Base-by-base conservation (phyloP, 2,888 invertebrate genomes). In the Colostygia pectinataria region DNA sequence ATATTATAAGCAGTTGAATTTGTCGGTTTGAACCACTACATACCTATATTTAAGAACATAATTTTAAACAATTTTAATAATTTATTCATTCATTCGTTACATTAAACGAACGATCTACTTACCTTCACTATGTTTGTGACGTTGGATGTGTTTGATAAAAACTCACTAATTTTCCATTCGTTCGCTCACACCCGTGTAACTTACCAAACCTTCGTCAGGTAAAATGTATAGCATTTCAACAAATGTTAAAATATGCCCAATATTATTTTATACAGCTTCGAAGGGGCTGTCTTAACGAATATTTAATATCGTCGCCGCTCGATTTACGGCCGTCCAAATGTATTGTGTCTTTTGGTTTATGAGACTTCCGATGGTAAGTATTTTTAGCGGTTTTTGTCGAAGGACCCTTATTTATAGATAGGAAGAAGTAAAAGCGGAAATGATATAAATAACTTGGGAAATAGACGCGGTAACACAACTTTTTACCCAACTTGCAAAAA, bases 181-280 rank as follows among this genome's bases (percentile, higher is more conserved):
- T 28, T 20, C n/a, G 48, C 42, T 55, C 46, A 33, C 13, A 40
- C 48, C 54, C 42, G 53, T 61, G 59, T 57, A 14, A 62, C 29
- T 20, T 14, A 27, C 41, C 29, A 29, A 41, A 34, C 32, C 50
- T 38, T 33, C 20, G 20, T 20, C 58, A 58, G 60, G 58, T 61
- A 56, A 55, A 61, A 45, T 50, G 58, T 51, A 55, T 43, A 55
- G 55, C 50, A 55, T 58, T 56, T 58, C 56, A 44, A 63, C 62
- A 65, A 66, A 59, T 54, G 55, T 64, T 60, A 67, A 80, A 54
- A 80, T 74, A 73, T 82, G 75, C 77, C 74, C 79, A 74, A 83
- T 84, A 83, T 81, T 81, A 81, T 83, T 83, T 86, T 76, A 74
- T 77, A 86, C 79, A 82, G 74, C 65, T 73, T 79, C 71, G 77